A percentile compares a stretch with the other conserved stretches of the same genome.
Conservation (phyloP, 2,113 vertebrate species). For the Oryzias curvinotus region DNA sequence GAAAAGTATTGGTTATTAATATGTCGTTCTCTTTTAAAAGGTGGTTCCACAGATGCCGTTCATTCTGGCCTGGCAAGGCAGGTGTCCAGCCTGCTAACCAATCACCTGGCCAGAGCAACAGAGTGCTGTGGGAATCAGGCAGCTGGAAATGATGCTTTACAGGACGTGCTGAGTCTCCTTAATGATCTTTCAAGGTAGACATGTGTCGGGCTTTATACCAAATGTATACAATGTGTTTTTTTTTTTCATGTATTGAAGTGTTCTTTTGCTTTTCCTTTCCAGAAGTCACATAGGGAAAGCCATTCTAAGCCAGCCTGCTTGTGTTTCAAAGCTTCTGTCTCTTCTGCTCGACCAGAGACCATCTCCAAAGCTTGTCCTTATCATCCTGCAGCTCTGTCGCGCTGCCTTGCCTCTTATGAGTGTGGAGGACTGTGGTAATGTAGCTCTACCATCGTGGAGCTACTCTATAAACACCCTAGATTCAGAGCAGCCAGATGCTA, state of each 20-base stretch:
- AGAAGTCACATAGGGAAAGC: slow-evolving; percentile 99
- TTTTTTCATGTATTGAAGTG: not conserved
- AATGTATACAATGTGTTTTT: not conserved
- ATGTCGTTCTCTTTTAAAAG: slow-evolving; percentile 58
- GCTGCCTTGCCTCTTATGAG: slow-evolving; percentile 97
- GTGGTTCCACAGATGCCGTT: slow-evolving; percentile 92
- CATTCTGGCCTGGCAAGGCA: slow-evolving; percentile 96
- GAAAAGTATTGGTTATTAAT: not conserved
- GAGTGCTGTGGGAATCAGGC: slow-evolving; percentile 98
- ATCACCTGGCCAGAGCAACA: slow-evolving; percentile 93
- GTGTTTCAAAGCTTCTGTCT: slow-evolving; percentile 97
- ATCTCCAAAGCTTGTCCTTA: slow-evolving; percentile 95
- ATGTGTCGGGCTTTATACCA: not conserved
- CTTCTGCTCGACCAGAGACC: slow-evolving; percentile 95
- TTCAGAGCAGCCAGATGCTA: slow-evolving; percentile 91
- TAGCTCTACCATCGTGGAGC: slow-evolving; percentile 95
- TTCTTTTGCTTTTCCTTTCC: slow-evolving; percentile 26
- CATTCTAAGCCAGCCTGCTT: slow-evolving; percentile 96
- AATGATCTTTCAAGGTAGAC: slow-evolving; percentile 93
- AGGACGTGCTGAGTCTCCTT: slow-evolving; percentile 96
- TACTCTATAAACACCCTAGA: slow-evolving; percentile 92
- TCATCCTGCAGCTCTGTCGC: slow-evolving; percentile 94
- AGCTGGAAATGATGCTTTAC: slow-evolving; percentile 94
- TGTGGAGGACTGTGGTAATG: slow-evolving; percentile 95
- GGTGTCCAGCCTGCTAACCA: slow-evolving; percentile 95